phyloP scores from a whole-genome alignment of 2,888 invertebrate genomes.

The Lycia hirtaria region DNA sequence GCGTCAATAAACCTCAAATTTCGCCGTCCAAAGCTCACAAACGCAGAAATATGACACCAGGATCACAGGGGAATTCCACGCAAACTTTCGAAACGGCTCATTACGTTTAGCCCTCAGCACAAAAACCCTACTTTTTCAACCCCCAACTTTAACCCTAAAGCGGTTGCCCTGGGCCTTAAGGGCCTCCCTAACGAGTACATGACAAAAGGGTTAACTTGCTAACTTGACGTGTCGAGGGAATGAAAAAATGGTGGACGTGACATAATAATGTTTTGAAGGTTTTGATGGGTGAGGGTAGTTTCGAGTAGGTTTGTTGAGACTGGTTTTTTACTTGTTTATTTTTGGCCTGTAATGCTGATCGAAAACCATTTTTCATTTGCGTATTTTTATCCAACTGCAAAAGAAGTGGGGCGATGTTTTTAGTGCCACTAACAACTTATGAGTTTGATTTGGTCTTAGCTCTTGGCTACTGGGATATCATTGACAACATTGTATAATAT shows the following conservation, averaged over 20 bases:
- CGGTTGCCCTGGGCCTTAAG: conserved; percentile 28
- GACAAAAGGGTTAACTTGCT: conserved; percentile 46
- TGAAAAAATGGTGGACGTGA: conserved; percentile 39
- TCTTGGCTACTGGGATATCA: too few relatives aligned
- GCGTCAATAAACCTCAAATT: not conserved
- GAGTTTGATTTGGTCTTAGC: too few relatives aligned
- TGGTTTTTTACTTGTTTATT: not conserved
- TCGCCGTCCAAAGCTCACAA: not conserved
- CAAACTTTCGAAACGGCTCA: conserved; percentile 21
- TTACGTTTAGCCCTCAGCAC: conserved; percentile 18
- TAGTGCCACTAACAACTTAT: too few relatives aligned
- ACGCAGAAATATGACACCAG: conserved; percentile 4
- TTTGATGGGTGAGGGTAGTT: conserved; percentile 14
- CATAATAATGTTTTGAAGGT: conserved; percentile 25
- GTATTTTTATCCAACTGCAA: too few relatives aligned
- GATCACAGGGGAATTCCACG: not conserved
- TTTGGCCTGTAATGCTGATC: not conserved
- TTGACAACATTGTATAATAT: too few relatives aligned
- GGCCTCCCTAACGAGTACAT: conserved; percentile 36
- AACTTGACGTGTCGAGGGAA: conserved; percentile 38
- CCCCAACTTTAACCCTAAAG: conserved; percentile 38
- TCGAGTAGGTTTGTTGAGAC: not conserved
- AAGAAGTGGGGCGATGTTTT: too few relatives aligned
- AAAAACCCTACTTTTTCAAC: conserved; percentile 26
- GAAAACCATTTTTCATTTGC: too few relatives aligned